Evolutionary conservation across 1,140 invertebrate genomes (phyloP), one percentile per base, ranked within the genome.

Genomic region (Conus ventricosus): DNA sequence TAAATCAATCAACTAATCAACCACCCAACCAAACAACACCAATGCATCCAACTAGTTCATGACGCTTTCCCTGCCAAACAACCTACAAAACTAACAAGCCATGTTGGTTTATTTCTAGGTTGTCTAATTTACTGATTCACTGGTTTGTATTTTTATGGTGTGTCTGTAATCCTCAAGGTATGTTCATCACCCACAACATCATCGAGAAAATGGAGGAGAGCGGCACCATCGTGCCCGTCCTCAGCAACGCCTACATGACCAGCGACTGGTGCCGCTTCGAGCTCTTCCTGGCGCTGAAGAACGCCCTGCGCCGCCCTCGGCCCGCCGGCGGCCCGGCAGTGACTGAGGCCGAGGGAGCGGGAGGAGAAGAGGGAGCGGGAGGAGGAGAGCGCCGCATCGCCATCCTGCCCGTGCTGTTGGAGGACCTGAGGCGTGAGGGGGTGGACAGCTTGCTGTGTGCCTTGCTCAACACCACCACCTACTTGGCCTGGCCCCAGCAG

Each of bases 221-320:
- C 11, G 20, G 20, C 11, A 63, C 20, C 60, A 63, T 20, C 11
- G 55, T 90, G 51, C 60, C 88, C 15, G 63, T 90, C 20, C 63
- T 90, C 25, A 87, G 85, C 8, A 90, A 90, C 55, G 57, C 85
- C 11, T 90, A 88, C 84, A 54, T 86, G n/a, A 23, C 60, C 27
- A 87, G 85, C 85, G 81, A 90, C 20, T 90, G 89, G 89, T 90
- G 89, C 57, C 85, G 88, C 53, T 90, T 88, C 81, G 88, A 90
- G 54, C 51, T 90, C 20, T 84, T 83, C 71, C 55, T 90, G 13
- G 89, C 83, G 0, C 53, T 87, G 78, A 88, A 87, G 57, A 60
- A 54, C 2, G 75, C 78, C 11, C 67, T 88, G n/a, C 55, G 71
- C 27, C 27, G 78, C 10, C 75, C 23, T 11, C 10, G 17, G 10